A percentile compares a stretch with the other conserved stretches of the same genome.
phyloP scores from a whole-genome alignment of 2,797 vertebrate species.

The Lacerta viridis region DNA sequence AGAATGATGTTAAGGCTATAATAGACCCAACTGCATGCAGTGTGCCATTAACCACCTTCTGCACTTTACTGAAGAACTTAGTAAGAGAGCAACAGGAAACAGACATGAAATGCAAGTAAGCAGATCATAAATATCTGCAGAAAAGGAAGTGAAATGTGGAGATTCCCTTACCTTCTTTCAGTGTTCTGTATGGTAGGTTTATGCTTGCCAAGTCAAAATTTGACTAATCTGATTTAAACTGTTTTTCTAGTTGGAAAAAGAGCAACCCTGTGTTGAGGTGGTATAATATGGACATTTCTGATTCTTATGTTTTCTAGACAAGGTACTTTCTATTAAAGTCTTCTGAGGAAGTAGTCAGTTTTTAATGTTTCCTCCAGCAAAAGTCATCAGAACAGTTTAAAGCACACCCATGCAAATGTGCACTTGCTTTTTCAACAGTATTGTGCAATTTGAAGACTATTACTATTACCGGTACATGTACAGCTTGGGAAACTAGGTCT shows the following conservation, averaged over 20 bases:
- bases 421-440: not conserved
- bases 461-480: not conserved
- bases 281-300: not conserved
- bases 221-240: not conserved
- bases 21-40: not conserved
- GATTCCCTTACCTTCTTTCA: not conserved
- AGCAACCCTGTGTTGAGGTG: not conserved
- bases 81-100: not conserved
- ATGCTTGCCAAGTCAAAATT: not conserved
- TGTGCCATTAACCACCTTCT: not conserved
- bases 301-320: not conserved
- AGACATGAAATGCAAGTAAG: not conserved
- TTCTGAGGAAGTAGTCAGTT: not conserved
- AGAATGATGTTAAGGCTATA: not conserved
- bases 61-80: not conserved
- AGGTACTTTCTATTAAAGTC: not conserved
- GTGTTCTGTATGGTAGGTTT: not conserved
- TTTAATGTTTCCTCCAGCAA: not conserved
- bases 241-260: not conserved
- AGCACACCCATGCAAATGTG: not conserved
- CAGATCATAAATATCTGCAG: not conserved
- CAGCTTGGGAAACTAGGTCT: not conserved
- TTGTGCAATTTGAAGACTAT: not conserved
- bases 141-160: constrained; percentile 12
- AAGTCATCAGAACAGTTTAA: not conserved